Evolutionary conservation across 2,888 invertebrate genomes (phyloP), one percentile per base, ranked within the genome.

Genomic region (Thera britannica): DNA sequence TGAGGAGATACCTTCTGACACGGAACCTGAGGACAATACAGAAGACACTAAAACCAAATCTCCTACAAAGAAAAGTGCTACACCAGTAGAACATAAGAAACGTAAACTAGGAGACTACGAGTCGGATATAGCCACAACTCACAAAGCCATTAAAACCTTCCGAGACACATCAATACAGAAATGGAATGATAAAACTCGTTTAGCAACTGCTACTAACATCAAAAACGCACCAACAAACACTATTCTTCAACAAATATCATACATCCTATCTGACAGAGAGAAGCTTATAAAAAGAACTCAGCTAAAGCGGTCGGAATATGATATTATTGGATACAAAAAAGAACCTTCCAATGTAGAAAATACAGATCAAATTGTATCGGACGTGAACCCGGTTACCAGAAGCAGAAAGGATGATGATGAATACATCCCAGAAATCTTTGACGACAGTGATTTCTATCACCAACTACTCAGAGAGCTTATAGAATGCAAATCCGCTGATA

Each of bases 381-480:
- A 85, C 74, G 36, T 70, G 6, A 87, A 85, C 65, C 78, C 77
- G 0, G 74, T 79, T 2, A 79, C 73, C 23, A 86, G 76, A 74
- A 82, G 84, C 60, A 81, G 90, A n/a, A 89, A 89, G 75, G 89
- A 93, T 60, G 83, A 90, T 68, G 95, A 95, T 75, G 95, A 96
- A 76, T 95, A 96, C 73, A 96, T 97, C 80, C 81, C 94, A 0
- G 97, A 99, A 90, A 97, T 99, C 79, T 99, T 98, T 90, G 99
- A 99, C 86, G 99, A 99, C 83, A 97, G 97, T 79, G 99, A 99
- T 85, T 99, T 99, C 87, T 99, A 99, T 88, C 98, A 99, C 87
- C 98, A 98, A 80, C 93, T 99, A 64, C 90, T 99, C 55, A 94
- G 98, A 72, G 98, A 99, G 86, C 92, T 99, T 51, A 98, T 99